A percentile compares a stretch with the other conserved stretches of the same genome.
phyloP scores from a whole-genome alignment of 2,888 invertebrate species.

The Mythimna albipuncta region DNA sequence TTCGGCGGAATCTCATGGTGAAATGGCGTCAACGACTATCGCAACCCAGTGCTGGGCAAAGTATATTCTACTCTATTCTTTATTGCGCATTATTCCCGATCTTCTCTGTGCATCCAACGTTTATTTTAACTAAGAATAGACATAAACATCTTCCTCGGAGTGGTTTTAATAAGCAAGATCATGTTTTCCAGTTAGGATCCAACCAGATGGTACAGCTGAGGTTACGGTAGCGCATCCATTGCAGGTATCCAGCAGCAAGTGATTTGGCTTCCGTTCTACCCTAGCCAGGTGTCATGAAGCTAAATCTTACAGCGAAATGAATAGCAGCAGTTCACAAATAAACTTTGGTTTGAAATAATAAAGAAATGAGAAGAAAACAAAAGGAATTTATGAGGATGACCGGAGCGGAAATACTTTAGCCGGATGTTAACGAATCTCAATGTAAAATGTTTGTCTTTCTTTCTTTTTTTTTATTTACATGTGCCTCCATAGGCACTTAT shows the following conservation, averaged over 20 bases:
- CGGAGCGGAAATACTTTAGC: no score
- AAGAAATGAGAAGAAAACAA: neutral
- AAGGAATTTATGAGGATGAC: no score
- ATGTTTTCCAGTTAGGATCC: conserved; percentile 15
- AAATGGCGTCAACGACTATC: no score
- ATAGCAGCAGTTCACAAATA: neutral
- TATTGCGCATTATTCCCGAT: neutral
- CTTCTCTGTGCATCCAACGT: neutral
- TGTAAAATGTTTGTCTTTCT: no score
- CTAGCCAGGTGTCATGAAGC: neutral
- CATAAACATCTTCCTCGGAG: conserved; percentile 6
- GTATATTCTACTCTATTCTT: neutral
- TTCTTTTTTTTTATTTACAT: no score
- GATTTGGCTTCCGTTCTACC: neutral
- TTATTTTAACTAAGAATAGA: conserved; percentile 5
- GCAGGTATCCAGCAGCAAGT: no score
- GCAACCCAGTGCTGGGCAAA: no score
- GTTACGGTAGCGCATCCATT: conserved; percentile 29
- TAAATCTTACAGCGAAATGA: neutral
- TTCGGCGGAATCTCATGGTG: no score
- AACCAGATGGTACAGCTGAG: conserved; percentile 39
- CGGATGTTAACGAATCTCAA: no score
- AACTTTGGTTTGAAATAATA: neutral
- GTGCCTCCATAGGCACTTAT: no score
- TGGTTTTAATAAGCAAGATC: conserved; percentile 36